phyloP scores from a whole-genome alignment of 1,140 invertebrate species.

The Bicyclus anynana region DNA sequence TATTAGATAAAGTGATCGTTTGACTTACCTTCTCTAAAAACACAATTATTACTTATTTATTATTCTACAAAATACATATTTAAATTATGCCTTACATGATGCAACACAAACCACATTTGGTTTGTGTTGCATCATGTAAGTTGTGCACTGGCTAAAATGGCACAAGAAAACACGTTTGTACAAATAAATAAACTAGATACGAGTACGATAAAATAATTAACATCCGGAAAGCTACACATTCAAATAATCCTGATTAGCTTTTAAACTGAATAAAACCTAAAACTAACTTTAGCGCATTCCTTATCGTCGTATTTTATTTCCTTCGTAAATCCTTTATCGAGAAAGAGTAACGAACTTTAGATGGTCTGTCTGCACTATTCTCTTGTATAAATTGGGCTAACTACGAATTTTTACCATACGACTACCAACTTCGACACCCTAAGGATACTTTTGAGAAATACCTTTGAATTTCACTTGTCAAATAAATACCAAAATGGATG shows the following conservation, averaged over 20 bases:
- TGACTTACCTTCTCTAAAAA: no score
- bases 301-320: conserved; percentile 10
- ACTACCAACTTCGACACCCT: not conserved
- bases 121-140: no score
- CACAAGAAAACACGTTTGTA: no score
- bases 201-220: not conserved
- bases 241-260: conserved; percentile 5
- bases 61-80: no score
- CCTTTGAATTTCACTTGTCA: not conserved
- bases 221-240: not conserved
- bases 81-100: no score
- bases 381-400: conserved; percentile 2
- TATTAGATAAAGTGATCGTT: no score
- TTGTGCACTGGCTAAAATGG: no score
- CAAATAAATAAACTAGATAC: not conserved
- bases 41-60: no score
- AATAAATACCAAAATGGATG: not conserved
- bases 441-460: not conserved
- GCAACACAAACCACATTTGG: no score
- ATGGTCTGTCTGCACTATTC: conserved; percentile 2
- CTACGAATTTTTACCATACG: conserved; percentile 8
- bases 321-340: conserved; percentile 9
- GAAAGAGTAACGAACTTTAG: conserved; percentile 5
- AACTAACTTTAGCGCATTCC: conserved; percentile 3
- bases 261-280: not conserved